Evolutionary conservation across 2,888 invertebrate genomes (phyloP), one percentile per base, ranked within the genome.

Genomic region (Notocelia uddmanniana): DNA sequence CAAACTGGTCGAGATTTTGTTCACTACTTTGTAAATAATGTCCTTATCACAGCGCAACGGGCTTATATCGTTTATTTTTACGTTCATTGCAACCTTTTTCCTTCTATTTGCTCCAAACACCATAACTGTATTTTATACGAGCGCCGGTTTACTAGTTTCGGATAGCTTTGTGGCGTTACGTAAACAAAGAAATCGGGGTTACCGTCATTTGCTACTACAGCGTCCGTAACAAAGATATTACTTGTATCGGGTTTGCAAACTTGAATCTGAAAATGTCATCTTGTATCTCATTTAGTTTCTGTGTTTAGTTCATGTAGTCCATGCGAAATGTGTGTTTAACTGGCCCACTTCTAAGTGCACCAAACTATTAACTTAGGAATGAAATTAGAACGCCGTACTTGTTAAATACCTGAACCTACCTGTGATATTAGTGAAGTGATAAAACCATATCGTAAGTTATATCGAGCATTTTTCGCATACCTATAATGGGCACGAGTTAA

Each of bases 81-180:
- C 64, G 52, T 54, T 21, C 64, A 54, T 64, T 64, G 64, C 37
- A 64, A 64, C 64, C 64, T 64, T 64, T 64, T 64, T 37, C 63
- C 64, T 64, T 37, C 64, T 64, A 66, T 71, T 71, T 59, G 58
- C 19, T 59, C 45, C 71, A 60, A 66, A 66, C 59, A 54, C 54
- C 71, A 66, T 71, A 54, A 71, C 70, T 31, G 41, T 71, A 71
- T 71, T 57, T 67, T 67, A 71, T 66, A 52, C 37, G 52, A 54
- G 52, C 52, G 37, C 15, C 52, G 58, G 26, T 59, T 59, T 70
- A 70, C 64, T 70, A 66, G 58, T 58, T 64, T 66, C 52, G 57
- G 58, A 64, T 66, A 63, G 63, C 63, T 69, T 58, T 52, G 58
- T 41, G 70, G 58, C 26, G 23, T 41, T 54, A 54, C 52, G 64